Conservation (phyloP, 2,113 vertebrate genomes). For the Cinclus cinclus region DNA sequence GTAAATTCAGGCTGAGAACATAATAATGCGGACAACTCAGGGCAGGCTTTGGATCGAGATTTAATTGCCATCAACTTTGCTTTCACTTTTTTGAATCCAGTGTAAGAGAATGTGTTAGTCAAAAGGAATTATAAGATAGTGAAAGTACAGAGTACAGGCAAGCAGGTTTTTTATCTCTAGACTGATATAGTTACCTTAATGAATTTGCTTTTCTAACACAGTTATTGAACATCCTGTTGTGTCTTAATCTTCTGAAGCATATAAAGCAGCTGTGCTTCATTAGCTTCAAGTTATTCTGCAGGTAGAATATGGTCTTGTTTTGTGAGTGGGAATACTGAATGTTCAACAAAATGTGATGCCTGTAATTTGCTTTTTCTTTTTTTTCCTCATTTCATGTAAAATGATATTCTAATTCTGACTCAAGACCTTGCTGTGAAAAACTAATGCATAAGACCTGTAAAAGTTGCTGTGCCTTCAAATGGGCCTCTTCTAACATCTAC, state of each 20-base stretch:
- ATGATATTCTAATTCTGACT: not conserved
- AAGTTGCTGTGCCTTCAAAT: not conserved
- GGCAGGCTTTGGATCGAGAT: not conserved
- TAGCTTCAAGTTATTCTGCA: constrained; percentile 46
- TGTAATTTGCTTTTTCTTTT: not conserved
- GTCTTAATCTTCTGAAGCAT: constrained; percentile 36
- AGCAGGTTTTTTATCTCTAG: not conserved
- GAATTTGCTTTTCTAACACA: constrained; percentile 22
- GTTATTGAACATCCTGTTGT: constrained; percentile 31
- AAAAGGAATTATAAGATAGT: not conserved
- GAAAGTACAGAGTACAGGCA: not conserved
- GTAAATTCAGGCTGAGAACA: not conserved
- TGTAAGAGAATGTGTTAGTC: not conserved
- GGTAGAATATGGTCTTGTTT: not conserved
- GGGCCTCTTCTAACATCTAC: not conserved
- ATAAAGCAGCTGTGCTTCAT: constrained; percentile 40
- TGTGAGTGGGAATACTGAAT: not conserved
- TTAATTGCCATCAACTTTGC: not conserved
- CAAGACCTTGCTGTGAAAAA: not conserved
- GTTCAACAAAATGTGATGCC: not conserved
- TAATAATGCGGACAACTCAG: not conserved
- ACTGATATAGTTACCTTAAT: not conserved
- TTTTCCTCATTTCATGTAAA: not conserved
- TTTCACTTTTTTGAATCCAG: not conserved
- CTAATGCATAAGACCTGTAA: not conserved